Conservation (phyloP, 2,888 invertebrate species). For the Heterodera filipjevi region DNA sequence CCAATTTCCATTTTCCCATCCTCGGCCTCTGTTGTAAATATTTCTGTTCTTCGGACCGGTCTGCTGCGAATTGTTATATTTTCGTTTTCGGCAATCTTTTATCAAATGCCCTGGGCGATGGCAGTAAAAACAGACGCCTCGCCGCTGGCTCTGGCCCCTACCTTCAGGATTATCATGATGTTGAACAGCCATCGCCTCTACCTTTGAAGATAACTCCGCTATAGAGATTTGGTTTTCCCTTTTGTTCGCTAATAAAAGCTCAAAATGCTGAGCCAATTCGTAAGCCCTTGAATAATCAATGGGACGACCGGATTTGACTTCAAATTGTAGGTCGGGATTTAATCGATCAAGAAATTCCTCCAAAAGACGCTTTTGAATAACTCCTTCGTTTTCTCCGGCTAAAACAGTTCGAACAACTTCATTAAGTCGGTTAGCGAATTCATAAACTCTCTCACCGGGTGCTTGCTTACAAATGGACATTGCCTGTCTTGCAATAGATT, state of each 20-base stretch:
- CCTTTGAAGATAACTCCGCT: not conserved
- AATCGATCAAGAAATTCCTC: constrained; percentile 8
- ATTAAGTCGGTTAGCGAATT: not conserved
- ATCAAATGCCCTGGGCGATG: not conserved
- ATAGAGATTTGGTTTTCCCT: not conserved
- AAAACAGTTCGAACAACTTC: constrained; percentile 6
- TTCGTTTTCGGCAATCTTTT: not conserved
- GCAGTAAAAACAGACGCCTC: not conserved
- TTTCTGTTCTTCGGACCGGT: not conserved
- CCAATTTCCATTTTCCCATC: not conserved
- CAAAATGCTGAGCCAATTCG: constrained; percentile 14
- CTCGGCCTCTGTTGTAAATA: not conserved
- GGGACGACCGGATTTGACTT: not conserved
- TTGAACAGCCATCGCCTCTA: not conserved
- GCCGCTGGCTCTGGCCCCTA: not conserved
- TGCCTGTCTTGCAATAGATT: not conserved
- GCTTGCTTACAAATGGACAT: not conserved
- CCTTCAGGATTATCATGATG: not conserved
- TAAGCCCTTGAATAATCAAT: not conserved
- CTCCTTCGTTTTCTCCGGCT: not conserved
- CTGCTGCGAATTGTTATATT: not conserved
- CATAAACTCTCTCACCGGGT: constrained; percentile 8
- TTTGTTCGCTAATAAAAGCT: not conserved
- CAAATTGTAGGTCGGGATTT: not conserved
- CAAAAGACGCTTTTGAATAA: not conserved